Percentiles rank a stretch among this genome's conserved stretches.
These are phyloP conservation scores for Tachypleus tridentatus DNA, from an alignment of 1,140 invertebrate genomes.

Conservation along the genomic window DNA sequence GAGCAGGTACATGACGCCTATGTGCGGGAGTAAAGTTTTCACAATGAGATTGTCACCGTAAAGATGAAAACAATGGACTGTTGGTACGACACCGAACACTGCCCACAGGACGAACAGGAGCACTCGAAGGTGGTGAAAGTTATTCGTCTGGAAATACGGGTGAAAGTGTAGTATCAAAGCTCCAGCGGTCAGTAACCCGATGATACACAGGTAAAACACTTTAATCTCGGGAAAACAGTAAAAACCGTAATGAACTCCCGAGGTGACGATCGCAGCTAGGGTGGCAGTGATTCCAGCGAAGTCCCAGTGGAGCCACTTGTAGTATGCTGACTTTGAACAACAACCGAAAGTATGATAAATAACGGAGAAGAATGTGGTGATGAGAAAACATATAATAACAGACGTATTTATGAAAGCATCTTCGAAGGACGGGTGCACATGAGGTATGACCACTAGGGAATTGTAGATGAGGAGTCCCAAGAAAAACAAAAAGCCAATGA, in stretches of 20 bases:
- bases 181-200: constrained; percentile 28
- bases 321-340: constrained; percentile 71
- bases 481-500: constrained; percentile 82
- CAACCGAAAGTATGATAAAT: constrained; percentile 91
- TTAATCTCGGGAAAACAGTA: constrained; percentile 79
- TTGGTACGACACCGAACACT: constrained; percentile 80
- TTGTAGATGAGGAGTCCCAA: constrained; percentile 71
- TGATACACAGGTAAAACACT: constrained; percentile 62
- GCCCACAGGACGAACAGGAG: constrained; percentile 46
- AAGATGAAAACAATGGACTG: constrained; percentile 75
- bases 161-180: constrained; percentile 12
- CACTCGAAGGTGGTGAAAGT: constrained; percentile 58
- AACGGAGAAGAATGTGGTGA: constrained; percentile 69
- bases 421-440: constrained; percentile 25
- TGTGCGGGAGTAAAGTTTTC: constrained; percentile 68
- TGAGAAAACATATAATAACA: not conserved
- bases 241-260: constrained; percentile 92
- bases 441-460: constrained; percentile 42
- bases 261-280: constrained; percentile 83
- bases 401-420: not conserved
- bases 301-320: constrained; percentile 78
- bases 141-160: constrained; percentile 11
- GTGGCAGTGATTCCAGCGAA: constrained; percentile 86
- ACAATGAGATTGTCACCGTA: constrained; percentile 79
- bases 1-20: constrained; percentile 77